phyloP scores from a whole-genome alignment of 2,888 invertebrate species.

The Exephanes ischioxanthus region DNA sequence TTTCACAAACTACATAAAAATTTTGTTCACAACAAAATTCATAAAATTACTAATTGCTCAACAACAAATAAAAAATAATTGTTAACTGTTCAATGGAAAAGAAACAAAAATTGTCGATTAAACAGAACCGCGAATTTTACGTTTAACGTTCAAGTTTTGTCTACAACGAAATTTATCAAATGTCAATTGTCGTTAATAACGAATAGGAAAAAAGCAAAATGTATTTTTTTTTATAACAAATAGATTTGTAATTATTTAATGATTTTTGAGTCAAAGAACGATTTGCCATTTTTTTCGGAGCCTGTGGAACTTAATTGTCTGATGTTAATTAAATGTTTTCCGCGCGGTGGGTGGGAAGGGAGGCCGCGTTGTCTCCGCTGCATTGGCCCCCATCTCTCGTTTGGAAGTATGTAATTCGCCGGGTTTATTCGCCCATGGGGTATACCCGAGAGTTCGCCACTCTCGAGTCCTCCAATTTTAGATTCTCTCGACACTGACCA shows the following conservation, averaged over 20 bases:
- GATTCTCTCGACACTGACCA: conserved; percentile 64
- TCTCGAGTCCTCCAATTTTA: conserved; percentile 56
- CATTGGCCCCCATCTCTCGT: background rate
- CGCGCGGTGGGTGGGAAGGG: background rate
- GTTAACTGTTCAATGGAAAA: too few relatives aligned
- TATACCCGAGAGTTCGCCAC: conserved; percentile 28
- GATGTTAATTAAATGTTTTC: background rate
- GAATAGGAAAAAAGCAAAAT: too few relatives aligned
- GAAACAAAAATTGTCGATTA: too few relatives aligned
- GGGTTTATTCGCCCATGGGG: conserved; percentile 41
- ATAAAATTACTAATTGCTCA: too few relatives aligned
- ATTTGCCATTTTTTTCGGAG: background rate
- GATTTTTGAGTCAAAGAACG: background rate
- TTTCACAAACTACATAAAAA: background rate
- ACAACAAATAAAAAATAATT: too few relatives aligned
- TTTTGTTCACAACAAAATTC: background rate
- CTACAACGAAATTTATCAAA: too few relatives aligned
- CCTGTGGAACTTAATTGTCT: background rate
- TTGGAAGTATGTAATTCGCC: conserved; percentile 24
- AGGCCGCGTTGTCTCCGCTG: too few relatives aligned
- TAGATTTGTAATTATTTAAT: too few relatives aligned
- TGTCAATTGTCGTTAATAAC: too few relatives aligned
- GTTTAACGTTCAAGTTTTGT: too few relatives aligned
- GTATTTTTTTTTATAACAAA: too few relatives aligned
- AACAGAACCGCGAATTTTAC: too few relatives aligned